Evolutionary conservation across 2,113 vertebrate species (phyloP).

Genomic region (Montifringilla adamsi): DNA sequence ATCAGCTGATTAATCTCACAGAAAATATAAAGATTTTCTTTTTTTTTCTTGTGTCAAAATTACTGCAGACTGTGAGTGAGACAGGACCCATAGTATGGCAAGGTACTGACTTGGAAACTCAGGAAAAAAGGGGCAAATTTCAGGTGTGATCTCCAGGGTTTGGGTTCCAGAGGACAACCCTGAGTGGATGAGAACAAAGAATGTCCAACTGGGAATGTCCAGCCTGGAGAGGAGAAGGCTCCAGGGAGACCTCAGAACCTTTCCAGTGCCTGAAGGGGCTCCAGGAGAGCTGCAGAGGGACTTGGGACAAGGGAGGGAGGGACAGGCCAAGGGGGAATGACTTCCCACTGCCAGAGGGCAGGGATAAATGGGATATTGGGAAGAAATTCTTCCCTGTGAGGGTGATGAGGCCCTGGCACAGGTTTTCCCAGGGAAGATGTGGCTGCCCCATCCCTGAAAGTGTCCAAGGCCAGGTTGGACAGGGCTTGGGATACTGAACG

Average conservation of each 20-base stretch:
- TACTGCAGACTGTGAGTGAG: background rate
- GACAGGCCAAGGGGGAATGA: accelerated
- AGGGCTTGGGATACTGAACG: background rate
- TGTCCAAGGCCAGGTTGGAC: accelerated
- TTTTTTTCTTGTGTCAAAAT: background rate
- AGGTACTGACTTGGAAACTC: background rate
- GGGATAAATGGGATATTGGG: background rate
- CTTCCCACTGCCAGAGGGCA: background rate
- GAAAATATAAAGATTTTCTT: background rate
- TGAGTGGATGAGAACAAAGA: background rate
- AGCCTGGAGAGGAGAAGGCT: background rate
- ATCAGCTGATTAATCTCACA: background rate
- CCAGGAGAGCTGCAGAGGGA: background rate
- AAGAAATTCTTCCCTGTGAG: accelerated
- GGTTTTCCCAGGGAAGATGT: accelerated
- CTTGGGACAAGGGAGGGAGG: accelerated
- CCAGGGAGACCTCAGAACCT: accelerated
- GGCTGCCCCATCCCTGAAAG: background rate
- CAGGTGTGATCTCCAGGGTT: background rate
- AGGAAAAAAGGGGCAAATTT: background rate
- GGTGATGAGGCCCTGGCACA: accelerated
- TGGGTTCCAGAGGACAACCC: background rate
- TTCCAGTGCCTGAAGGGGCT: accelerated
- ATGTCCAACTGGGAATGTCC: background rate
- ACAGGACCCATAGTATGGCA: background rate